phyloP scores from a whole-genome alignment of 2,888 invertebrate species.

The Nemotelus nigrinus region DNA sequence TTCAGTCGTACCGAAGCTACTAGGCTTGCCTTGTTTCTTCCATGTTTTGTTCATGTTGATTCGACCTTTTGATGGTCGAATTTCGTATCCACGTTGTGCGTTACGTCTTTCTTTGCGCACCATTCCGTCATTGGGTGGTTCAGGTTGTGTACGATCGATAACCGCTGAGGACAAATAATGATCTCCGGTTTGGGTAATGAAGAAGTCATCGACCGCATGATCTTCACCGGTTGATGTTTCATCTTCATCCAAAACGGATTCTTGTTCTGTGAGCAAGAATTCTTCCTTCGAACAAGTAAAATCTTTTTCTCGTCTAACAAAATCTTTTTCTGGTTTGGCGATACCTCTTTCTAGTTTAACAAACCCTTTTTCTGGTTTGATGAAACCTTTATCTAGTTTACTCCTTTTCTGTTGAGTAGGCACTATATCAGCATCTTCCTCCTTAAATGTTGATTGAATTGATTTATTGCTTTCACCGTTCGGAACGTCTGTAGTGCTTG shows the following conservation, averaged over 20 bases:
- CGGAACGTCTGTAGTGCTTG: not conserved
- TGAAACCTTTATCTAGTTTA: not conserved
- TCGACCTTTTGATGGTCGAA: not conserved
- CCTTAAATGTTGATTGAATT: constrained; percentile 22
- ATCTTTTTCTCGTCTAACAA: too few species aligned
- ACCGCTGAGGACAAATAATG: constrained; percentile 61
- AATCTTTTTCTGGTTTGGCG: not conserved
- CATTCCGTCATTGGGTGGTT: constrained; percentile 45
- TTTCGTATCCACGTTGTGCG: not conserved
- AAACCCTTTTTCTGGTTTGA: not conserved
- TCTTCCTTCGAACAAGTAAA: too few species aligned
- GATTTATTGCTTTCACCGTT: not conserved
- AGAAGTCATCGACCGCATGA: constrained; percentile 59
- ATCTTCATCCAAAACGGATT: constrained; percentile 33
- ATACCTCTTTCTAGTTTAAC: not conserved
- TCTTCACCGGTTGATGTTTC: constrained; percentile 21
- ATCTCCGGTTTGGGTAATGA: constrained; percentile 61
- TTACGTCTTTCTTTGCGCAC: constrained; percentile 50
- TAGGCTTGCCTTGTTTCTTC: not conserved
- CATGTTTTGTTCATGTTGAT: not conserved
- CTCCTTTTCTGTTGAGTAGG: not conserved
- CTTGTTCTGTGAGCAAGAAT: too few species aligned
- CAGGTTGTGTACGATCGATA: constrained; percentile 45
- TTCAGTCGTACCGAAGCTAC: not conserved
- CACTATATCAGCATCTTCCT: not conserved